phyloP scores from a whole-genome alignment of 2,888 invertebrate genomes.

The Euclidia mi region DNA sequence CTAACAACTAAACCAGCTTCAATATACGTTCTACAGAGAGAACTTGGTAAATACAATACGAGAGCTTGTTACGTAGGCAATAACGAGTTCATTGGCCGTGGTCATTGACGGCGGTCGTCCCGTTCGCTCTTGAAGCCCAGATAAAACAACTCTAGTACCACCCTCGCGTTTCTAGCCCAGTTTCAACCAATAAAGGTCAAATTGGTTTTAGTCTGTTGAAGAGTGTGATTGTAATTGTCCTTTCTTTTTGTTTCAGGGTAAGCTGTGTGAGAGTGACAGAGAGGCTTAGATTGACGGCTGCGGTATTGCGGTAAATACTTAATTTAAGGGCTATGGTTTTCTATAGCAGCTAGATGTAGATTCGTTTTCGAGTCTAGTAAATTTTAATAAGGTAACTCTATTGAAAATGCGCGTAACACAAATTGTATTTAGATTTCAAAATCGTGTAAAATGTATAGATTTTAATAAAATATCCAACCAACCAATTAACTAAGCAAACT shows the following conservation, averaged over 20 bases:
- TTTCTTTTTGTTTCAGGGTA: conserved; percentile 27
- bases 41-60: conserved; percentile 30
- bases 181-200: conserved; percentile 1
- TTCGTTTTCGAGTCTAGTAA: too few species aligned
- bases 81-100: conserved; percentile 63
- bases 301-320: too few species aligned
- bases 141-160: conserved; percentile 33
- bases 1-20: background rate
- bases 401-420: too few species aligned
- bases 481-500: too few species aligned
- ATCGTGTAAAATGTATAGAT: too few species aligned
- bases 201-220: background rate
- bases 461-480: too few species aligned
- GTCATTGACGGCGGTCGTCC: conserved; percentile 50
- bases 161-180: conserved; percentile 11
- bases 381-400: too few species aligned
- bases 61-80: conserved; percentile 38
- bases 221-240: background rate
- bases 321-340: too few species aligned
- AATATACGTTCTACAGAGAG: background rate
- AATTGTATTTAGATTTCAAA: too few species aligned
- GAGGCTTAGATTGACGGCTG: too few species aligned
- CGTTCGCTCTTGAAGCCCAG: conserved; percentile 32
- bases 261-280: too few species aligned
- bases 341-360: too few species aligned